Evolutionary conservation across 2,113 vertebrate species (phyloP), one percentile per base, ranked within the genome.

Genomic region (Eublepharis macularius): DNA sequence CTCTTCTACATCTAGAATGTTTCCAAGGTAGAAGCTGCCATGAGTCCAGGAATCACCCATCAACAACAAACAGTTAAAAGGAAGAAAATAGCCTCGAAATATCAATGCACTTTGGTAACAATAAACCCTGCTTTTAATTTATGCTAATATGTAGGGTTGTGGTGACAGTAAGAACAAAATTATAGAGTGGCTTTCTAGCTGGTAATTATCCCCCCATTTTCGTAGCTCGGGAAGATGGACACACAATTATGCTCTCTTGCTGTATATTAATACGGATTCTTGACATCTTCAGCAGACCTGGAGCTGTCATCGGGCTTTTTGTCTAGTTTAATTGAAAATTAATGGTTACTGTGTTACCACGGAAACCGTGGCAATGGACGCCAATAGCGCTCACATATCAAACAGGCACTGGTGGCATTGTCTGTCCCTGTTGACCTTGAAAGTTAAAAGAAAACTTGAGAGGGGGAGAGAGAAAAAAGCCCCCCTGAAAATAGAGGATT

Each of bases 321-420:
- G 99, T 99, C 98, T 99, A 98, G 97, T 99, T 99, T 99, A 99
- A 99, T 99, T 99, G 98, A 99, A 99, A 99, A 99, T 99, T 99
- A 99, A 99, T 99, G 99, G 98, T 98, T 99, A 97, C 97, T 98
- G 96, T 94, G 98, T 99, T 99, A 97, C 98, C 97, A 97, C 94
- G 98, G 98, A 98, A 98, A 99, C 98, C 92, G 95, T 96, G 95
- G 97, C 97, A 95, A 97, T 96, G 97, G 97, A 96, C 96, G 97
- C 96, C 97, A 97, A 97, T 98, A 97, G 97, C 89, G 95, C 97
- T 97, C 95, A 95, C 93, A 94, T 97, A 98, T 98, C 97, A 98
- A 96, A 95, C 95, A 98, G 97, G 98, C 97, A 98, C 98, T 98
- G 97, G 97, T 98, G 96, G 98, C 97, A 95, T 97, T 98, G 96